phyloP scores from a whole-genome alignment of 2,888 invertebrate species.

The Oegoconia quadripuncta region DNA sequence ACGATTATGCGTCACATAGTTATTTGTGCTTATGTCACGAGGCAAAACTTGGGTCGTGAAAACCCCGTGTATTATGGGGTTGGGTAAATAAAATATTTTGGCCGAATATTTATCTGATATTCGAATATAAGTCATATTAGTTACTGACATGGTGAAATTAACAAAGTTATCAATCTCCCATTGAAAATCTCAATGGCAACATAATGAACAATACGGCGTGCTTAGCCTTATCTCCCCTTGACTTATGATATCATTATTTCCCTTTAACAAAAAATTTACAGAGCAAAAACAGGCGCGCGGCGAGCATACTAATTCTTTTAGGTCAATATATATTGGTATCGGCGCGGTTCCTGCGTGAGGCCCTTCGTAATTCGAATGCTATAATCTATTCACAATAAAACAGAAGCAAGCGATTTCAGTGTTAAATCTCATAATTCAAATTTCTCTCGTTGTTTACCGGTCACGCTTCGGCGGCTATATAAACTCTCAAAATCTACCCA shows the following conservation, averaged over 20 bases:
- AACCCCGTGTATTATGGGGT: not conserved
- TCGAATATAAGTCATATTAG: slow-evolving; percentile 4
- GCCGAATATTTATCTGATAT: not conserved
- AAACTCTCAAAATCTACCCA: slow-evolving; percentile 73
- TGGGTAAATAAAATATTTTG: not conserved
- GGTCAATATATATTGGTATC: slow-evolving; percentile 70
- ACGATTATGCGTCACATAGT: slow-evolving; percentile 37
- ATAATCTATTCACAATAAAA: slow-evolving; percentile 61
- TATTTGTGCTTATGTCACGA: slow-evolving; percentile 29
- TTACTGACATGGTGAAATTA: slow-evolving; percentile 28
- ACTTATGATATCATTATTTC: slow-evolving; percentile 75
- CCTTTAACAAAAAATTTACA: slow-evolving; percentile 65
- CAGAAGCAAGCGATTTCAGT: slow-evolving; percentile 58
- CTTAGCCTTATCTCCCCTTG: slow-evolving; percentile 68
- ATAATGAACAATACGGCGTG: slow-evolving; percentile 63
- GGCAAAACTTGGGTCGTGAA: slow-evolving; percentile 21
- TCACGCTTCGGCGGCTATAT: slow-evolving; percentile 59
- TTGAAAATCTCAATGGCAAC: slow-evolving; percentile 55
- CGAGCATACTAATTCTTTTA: slow-evolving; percentile 68
- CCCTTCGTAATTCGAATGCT: slow-evolving; percentile 44
- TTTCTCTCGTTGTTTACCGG: slow-evolving; percentile 62
- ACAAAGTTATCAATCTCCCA: slow-evolving; percentile 45
- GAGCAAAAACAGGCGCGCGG: slow-evolving; percentile 61
- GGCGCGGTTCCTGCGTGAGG: slow-evolving; percentile 34
- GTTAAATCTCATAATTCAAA: slow-evolving; percentile 73